Evolutionary conservation across 2,113 vertebrate species (phyloP).

Genomic region (Cettia cetti): DNA sequence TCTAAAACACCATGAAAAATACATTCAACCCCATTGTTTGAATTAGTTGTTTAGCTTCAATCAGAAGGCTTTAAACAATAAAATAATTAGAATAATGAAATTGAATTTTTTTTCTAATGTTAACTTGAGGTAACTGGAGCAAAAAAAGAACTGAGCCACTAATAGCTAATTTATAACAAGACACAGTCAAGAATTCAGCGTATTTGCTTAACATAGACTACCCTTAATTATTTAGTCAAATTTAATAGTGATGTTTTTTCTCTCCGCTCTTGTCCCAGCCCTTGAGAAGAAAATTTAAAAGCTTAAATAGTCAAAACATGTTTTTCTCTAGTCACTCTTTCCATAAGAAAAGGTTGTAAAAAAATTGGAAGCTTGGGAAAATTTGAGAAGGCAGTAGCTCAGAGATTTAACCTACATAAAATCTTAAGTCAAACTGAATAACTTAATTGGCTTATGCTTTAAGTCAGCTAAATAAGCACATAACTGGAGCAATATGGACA

Average conservation of each 20-base stretch:
- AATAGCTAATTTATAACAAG: neutral
- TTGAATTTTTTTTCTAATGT: neutral
- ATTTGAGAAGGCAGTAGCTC: neutral
- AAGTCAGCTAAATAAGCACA: neutral
- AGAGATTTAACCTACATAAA: neutral
- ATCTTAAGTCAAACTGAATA: neutral
- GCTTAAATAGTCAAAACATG: neutral
- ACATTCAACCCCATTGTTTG: neutral
- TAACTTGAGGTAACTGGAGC: neutral
- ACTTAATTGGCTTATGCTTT: neutral
- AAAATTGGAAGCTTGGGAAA: neutral
- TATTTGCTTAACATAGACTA: neutral
- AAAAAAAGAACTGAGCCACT: neutral
- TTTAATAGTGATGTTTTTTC: neutral
- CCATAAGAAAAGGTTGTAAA: neutral
- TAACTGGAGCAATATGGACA: neutral
- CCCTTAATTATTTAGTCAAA: neutral
- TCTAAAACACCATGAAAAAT: neutral
- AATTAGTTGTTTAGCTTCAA: neutral
- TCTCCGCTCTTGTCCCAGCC: neutral
- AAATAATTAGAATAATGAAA: neutral
- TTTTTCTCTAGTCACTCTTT: neutral
- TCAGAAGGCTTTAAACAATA: neutral
- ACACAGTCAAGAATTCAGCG: neutral
- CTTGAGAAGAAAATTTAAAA: neutral